phyloP scores from a whole-genome alignment of 2,888 invertebrate genomes.

The Keiferia lycopersicella region DNA sequence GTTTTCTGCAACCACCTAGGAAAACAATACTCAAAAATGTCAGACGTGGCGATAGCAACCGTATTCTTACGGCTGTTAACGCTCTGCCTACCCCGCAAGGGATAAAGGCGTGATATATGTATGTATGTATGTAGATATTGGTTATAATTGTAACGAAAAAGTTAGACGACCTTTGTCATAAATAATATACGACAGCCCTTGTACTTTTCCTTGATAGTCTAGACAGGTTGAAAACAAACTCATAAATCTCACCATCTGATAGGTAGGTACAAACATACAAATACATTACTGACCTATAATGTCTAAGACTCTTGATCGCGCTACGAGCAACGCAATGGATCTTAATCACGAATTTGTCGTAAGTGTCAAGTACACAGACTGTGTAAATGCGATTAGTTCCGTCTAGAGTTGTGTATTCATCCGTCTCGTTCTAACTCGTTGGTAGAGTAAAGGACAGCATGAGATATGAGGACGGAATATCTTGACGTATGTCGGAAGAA shows the following conservation, averaged over 20 bases:
- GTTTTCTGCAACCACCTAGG: no score
- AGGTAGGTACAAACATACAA: not conserved
- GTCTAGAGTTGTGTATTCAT: not conserved
- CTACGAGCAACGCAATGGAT: not conserved
- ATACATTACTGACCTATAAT: not conserved
- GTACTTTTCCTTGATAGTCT: constrained; percentile 17
- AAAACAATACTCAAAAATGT: no score
- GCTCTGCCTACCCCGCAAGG: no score
- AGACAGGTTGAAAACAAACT: not conserved
- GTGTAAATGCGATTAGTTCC: constrained; percentile 2
- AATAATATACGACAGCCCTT: constrained; percentile 2
- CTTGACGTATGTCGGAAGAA: constrained; percentile 13
- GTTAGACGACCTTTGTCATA: not conserved
- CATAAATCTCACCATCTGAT: not conserved
- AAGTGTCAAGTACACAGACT: not conserved
- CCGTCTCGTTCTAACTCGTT: not conserved
- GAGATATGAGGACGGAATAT: not conserved
- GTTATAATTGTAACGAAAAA: no score
- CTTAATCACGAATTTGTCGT: not conserved
- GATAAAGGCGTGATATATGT: no score
- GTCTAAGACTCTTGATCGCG: not conserved
- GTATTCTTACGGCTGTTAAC: no score
- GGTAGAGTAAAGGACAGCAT: not conserved
- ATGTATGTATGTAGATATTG: no score
- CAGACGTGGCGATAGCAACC: no score